phyloP scores from a whole-genome alignment of 2,113 vertebrate species.

The Podarcis raffonei region DNA sequence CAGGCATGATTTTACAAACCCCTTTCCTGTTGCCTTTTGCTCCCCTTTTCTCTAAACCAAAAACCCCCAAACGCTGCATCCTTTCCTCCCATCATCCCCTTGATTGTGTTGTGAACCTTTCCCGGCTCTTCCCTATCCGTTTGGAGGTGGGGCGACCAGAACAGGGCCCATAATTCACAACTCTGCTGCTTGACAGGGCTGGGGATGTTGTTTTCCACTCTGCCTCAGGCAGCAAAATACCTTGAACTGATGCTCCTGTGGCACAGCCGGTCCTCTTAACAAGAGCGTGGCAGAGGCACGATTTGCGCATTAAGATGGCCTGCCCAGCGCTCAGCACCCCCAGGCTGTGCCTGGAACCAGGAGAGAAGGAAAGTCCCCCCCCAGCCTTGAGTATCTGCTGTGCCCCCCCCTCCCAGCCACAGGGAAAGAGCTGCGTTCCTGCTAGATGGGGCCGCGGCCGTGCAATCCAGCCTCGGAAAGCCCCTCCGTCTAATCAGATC shows the following conservation, averaged over 20 bases:
- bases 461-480: background rate
- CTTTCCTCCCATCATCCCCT: too few species aligned
- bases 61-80: too few species aligned
- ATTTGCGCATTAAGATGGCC: background rate
- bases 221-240: background rate
- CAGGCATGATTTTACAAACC: too few species aligned
- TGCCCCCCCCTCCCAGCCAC: background rate
- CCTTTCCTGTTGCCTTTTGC: too few species aligned
- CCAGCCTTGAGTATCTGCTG: background rate
- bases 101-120: too few species aligned
- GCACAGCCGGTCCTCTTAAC: background rate
- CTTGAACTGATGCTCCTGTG: background rate
- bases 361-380: too few species aligned
- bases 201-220: background rate
- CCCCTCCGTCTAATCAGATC: background rate
- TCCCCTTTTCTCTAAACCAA: too few species aligned
- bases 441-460: background rate
- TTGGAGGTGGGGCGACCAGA: too few species aligned
- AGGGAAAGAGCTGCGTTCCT: background rate
- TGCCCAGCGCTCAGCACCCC: background rate
- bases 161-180: too few species aligned
- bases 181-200: too few species aligned
- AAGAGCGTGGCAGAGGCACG: background rate
- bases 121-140: too few species aligned
- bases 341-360: too few species aligned